Evolutionary conservation across 2,113 vertebrate species (phyloP), one percentile per base, ranked within the genome.

Genomic region (Planiliza haematocheilus): DNA sequence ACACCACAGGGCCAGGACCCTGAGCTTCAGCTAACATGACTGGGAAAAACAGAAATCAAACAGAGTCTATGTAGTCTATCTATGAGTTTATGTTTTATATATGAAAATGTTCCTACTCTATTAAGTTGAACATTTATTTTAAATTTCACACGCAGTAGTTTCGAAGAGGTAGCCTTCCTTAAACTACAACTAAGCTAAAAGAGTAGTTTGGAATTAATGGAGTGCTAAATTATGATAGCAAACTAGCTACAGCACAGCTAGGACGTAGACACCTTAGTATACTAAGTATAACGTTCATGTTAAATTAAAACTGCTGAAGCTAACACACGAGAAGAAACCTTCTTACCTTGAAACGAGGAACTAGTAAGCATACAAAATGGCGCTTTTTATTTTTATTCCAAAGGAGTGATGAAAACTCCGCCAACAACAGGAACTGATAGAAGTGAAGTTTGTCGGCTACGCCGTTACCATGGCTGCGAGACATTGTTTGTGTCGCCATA

Each of bases 1-100:
- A 59, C 34, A 24, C 77, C 50, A 86, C 6, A 38, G 55, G 52
- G 36, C 74, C 74, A 8, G 68, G 48, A 41, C 41, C 48, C 21
- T 52, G 79, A 66, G 70, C 10, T 67, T 85, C 85, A 4, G 91
- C 75, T 65, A 88, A 69, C 93, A 94, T 94, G 73, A 10, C 90
- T 92, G 78, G 17, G 42, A 11, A 49, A 36, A 34, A 24, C 37
- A 55, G 24, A 62, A 8, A 84, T 4, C 52, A 37, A 2, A 57
- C 37, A 16, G 5, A 30, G 24, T 30, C 24, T 30, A 30, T 30
- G 5, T 5, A 30, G 5, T 30, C 24, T 30, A 30, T 30, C 24
- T 30, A 30, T 30, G 24, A 30, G 24, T 30, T 3, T 30, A 30
- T 30, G 5, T 30, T 2, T 30, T 5, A 30, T 30, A 30, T 30